Evolutionary conservation across 2,888 invertebrate species (phyloP).

Genomic region (Nomada goodeniana): DNA sequence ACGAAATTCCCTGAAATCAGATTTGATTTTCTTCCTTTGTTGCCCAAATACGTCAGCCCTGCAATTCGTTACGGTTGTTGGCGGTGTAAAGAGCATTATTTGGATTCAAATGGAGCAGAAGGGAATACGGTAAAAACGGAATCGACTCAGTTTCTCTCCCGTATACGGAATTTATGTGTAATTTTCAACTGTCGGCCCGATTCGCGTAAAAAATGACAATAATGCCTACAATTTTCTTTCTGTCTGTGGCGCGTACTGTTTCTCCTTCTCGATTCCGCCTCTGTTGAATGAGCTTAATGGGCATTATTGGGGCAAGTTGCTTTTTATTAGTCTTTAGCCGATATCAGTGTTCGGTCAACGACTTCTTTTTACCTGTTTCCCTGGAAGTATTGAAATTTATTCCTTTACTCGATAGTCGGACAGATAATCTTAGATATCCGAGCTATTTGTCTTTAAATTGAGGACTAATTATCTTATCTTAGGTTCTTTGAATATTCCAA

Average conservation of each 20-base stretch:
- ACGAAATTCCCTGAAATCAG: constrained; percentile 8
- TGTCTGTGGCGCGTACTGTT: constrained; percentile 19
- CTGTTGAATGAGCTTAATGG: constrained; percentile 14
- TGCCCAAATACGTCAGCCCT: constrained; percentile 33
- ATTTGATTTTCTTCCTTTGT: constrained; percentile 13
- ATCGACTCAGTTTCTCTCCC: neutral
- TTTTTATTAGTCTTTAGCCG: neutral
- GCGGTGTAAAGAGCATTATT: constrained; percentile 48
- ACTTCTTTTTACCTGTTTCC: no score
- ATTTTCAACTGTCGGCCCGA: constrained; percentile 57
- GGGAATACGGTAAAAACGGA: constrained; percentile 38
- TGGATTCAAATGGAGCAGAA: constrained; percentile 48
- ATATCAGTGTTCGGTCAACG: neutral
- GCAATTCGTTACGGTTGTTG: constrained; percentile 50
- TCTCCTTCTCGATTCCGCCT: neutral
- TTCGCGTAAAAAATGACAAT: constrained; percentile 53
- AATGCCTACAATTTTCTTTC: constrained; percentile 57
- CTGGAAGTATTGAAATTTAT: neutral
- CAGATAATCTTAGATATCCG: no score
- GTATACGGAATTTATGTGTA: constrained; percentile 46
- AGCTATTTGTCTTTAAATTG: no score
- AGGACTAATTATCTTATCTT: no score
- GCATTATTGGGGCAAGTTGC: neutral
- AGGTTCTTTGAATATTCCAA: no score
- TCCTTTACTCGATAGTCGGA: neutral